A percentile compares a stretch with the other conserved stretches of the same genome.
Conservation (phyloP, 2,797 vertebrate genomes). For the Carcharodon carcharias region DNA sequence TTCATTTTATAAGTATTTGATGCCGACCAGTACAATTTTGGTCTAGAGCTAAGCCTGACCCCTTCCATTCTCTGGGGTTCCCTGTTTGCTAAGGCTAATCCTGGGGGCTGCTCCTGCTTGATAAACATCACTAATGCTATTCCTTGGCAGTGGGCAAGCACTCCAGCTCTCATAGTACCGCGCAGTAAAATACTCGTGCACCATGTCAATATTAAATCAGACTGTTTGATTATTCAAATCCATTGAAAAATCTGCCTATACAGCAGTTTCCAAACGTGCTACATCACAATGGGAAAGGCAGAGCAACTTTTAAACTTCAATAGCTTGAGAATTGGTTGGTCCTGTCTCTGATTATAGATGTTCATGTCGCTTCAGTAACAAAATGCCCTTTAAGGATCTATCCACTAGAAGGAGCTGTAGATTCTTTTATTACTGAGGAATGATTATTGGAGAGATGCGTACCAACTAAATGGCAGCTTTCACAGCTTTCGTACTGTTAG, state of each 20-base stretch:
- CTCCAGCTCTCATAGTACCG: neutral
- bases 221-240: neutral
- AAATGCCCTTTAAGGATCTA: neutral
- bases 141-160: neutral
- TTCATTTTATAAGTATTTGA: neutral
- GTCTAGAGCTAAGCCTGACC: neutral
- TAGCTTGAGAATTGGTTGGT: neutral
- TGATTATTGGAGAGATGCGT: no score
- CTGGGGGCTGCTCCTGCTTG: neutral
- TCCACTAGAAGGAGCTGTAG: conserved; percentile 25
- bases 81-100: neutral
- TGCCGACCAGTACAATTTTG: neutral
- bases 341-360: neutral
- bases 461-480: neutral
- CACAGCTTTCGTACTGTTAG: neutral
- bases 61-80: neutral
- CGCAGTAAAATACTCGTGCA: neutral
- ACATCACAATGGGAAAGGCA: no score
- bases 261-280: neutral
- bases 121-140: neutral
- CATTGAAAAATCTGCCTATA: neutral
- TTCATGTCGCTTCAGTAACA: neutral
- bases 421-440: neutral
- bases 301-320: neutral
- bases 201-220: neutral